phyloP scores from a whole-genome alignment of 1,140 invertebrate genomes.

The Megathymus violae region DNA sequence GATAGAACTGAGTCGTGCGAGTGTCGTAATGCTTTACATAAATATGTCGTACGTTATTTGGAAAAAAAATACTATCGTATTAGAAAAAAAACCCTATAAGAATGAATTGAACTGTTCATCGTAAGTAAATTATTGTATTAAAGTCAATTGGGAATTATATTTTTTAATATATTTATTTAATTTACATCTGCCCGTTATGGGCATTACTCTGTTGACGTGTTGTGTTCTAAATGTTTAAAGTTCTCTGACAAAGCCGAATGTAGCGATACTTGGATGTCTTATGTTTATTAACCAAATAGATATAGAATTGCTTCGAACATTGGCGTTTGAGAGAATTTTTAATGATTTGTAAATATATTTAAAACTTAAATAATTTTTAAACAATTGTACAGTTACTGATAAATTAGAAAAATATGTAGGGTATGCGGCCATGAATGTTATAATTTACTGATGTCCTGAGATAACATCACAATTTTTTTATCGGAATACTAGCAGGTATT shows the following conservation, averaged over 20 bases:
- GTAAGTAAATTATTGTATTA: slow-evolving; percentile 3
- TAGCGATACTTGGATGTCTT: background rate
- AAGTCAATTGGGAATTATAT: slow-evolving; percentile 3
- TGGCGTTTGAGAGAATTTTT: slow-evolving; percentile 52
- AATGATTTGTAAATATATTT: slow-evolving; percentile 74
- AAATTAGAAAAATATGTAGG: slow-evolving; percentile 63
- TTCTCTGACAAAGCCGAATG: no score
- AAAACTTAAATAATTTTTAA: slow-evolving; percentile 57
- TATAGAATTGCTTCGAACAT: slow-evolving; percentile 42
- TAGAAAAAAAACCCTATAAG: background rate
- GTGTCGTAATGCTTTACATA: background rate
- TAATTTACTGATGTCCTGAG: slow-evolving; percentile 60
- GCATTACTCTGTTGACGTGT: no score
- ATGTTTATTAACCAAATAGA: background rate
- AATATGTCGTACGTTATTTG: no score
- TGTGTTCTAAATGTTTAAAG: no score
- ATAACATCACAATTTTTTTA: slow-evolving; percentile 69
- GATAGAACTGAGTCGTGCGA: background rate
- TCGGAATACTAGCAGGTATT: slow-evolving; percentile 43
- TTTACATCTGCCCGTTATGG: background rate
- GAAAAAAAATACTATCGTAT: no score
- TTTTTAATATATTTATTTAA: slow-evolving; percentile 5
- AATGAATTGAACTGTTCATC: slow-evolving; percentile 1
- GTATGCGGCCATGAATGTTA: slow-evolving; percentile 72
- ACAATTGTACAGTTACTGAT: slow-evolving; percentile 72